Evolutionary conservation across 2,888 invertebrate species (phyloP).

Genomic region (Eubasilissa splendida): DNA sequence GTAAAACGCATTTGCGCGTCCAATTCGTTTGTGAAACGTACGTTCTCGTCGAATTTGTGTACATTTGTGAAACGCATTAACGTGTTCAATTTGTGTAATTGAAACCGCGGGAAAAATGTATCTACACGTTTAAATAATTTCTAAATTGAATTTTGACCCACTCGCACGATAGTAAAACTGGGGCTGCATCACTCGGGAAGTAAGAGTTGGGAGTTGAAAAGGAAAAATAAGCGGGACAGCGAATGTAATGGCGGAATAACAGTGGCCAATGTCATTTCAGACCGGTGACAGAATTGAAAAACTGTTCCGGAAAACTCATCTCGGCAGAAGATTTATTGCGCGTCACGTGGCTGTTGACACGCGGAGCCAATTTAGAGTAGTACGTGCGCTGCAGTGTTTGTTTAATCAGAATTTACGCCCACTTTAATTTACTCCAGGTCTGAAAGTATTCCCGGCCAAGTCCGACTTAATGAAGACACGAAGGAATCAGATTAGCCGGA

Average conservation of each 20-base stretch:
- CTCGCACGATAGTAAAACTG: too few relatives aligned
- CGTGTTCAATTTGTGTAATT: too few relatives aligned
- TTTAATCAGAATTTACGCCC: constrained; percentile 32
- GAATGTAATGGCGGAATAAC: not conserved
- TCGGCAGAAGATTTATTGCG: constrained; percentile 36
- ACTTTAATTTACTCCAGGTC: constrained; percentile 16
- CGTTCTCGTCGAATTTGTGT: too few relatives aligned
- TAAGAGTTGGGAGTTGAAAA: too few relatives aligned
- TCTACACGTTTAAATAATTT: too few relatives aligned
- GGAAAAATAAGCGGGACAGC: too few relatives aligned
- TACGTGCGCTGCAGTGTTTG: constrained; percentile 27
- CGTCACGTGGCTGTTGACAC: constrained; percentile 36
- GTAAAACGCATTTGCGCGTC: too few relatives aligned
- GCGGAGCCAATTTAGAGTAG: constrained; percentile 26
- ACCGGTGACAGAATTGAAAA: constrained; percentile 33
- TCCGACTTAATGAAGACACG: constrained; percentile 13
- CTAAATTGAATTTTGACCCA: too few relatives aligned
- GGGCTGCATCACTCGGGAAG: too few relatives aligned
- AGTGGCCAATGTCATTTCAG: not conserved
- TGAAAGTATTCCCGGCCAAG: constrained; percentile 16
- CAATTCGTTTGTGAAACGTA: too few relatives aligned
- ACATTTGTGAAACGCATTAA: too few relatives aligned
- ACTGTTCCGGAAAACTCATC: constrained; percentile 25
- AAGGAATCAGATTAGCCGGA: constrained; percentile 24
- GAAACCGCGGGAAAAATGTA: too few relatives aligned